Base-by-base conservation (phyloP, 2,797 vertebrate species). In the Huso huso region DNA sequence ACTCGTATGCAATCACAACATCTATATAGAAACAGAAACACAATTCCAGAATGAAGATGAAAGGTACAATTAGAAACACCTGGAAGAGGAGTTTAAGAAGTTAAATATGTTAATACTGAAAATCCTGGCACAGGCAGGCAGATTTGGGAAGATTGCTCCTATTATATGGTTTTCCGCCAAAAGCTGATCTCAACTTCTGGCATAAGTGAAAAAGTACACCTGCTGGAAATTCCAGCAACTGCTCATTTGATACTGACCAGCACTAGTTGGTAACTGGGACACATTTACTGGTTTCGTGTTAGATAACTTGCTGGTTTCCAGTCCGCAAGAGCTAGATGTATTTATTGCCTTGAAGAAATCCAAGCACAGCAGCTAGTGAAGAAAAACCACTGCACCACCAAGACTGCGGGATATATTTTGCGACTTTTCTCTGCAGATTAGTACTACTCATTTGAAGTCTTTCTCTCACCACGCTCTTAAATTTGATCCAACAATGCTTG, bases 151-250 rank as follows among this genome's bases (percentile, higher is more conserved):
- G 8, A 62, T n/a, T 13, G 18, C 12, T 61, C 5, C 12, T 12
- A 62, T 62, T 48, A 10, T 62, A 11, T 62, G 61, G 18, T 62
- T 37, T 6, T 62, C 8, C 48, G n/a, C 61, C 37, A 62, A 37
- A 37, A 18, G 18, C 18, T 62, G 61, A 62, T 62, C 61, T 62
- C 61, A 62, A 18, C 18, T 9, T 37, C 37, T 23, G 61, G 18
- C 13, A 37, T 62, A 62, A 62, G 18, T 10, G 61, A 62, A 48
- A 62, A 10, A 48, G 61, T 23, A 62, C 61, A 62, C 13, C 61
- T 62, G 61, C 61, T 62, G 18, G 48, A 62, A 37, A 48, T 58
- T 58, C 12, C 6, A 7, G 6, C 12, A 62, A 62, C 10, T 62
- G 7, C n/a, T 62, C 23, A 6, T 12, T 8, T 37, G 8, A 2